Evolutionary conservation across 1,140 invertebrate genomes (phyloP).

Genomic region (Drosophila pallidifrons): DNA sequence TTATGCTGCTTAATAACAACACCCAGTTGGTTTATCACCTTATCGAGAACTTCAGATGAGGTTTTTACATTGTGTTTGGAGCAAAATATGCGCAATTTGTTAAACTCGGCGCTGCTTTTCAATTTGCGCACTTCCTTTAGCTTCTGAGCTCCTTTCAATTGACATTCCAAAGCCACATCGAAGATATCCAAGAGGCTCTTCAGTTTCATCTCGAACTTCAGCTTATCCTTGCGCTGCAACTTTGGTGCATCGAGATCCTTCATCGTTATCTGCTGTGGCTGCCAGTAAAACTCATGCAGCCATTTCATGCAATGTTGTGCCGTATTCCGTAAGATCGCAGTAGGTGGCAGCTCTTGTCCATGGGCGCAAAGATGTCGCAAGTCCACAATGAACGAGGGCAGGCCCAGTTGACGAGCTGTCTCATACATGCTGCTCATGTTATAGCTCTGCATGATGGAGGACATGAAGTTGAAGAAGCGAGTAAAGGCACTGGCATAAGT

Average conservation of each 20-base stretch:
- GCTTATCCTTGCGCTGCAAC: constrained; percentile 62
- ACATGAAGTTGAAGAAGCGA: constrained; percentile 84
- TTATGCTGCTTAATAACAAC: constrained; percentile 51
- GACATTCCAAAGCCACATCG: constrained; percentile 70
- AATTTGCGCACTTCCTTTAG: constrained; percentile 62
- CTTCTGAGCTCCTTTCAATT: constrained; percentile 61
- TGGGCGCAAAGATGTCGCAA: constrained; percentile 80
- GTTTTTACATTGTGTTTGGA: constrained; percentile 49
- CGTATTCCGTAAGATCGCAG: constrained; percentile 60
- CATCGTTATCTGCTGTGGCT: constrained; percentile 56
- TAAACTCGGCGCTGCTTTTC: constrained; percentile 60
- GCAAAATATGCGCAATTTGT: constrained; percentile 54
- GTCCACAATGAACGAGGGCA: constrained; percentile 80
- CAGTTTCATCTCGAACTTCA: constrained; percentile 62
- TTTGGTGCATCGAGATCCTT: constrained; percentile 56
- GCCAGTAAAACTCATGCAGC: constrained; percentile 77
- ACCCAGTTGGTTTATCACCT: constrained; percentile 45
- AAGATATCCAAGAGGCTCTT: constrained; percentile 54
- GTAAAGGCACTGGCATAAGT: constrained; percentile 76
- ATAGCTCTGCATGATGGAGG: constrained; percentile 73
- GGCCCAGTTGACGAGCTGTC: constrained; percentile 69
- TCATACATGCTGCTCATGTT: constrained; percentile 80
- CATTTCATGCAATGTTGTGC: constrained; percentile 69
- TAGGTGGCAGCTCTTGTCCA: constrained; percentile 71
- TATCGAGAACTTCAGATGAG: constrained; percentile 41